Base-by-base conservation (phyloP, 2,113 vertebrate genomes). In the Nothobranchius furzeri region DNA sequence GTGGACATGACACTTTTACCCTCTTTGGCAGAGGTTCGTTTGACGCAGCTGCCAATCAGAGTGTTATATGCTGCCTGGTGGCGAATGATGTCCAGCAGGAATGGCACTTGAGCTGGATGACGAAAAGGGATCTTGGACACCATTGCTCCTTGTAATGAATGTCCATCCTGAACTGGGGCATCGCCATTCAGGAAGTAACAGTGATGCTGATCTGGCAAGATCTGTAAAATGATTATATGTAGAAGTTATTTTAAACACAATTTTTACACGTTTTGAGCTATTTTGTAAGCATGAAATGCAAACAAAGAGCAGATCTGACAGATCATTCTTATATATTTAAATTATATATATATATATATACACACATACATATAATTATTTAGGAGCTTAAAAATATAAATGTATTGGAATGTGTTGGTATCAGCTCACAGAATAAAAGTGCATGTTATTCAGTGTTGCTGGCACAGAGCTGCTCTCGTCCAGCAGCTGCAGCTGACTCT, bases 141-240 rank as follows among this genome's bases (percentile, higher is more conserved):
- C 70, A 98, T 91, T 6, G 92, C 92, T 60, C 98, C 97, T 84
- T 97, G 96, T 25, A 99, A 94, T 75, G 94, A 95, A 35, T 90
- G 92, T 7, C 96, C 96, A 17, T 98, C 96, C 60, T 97, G 96
- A 73, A 99, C 95, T 10, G 96, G 96, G 48, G 98, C 98, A 61
- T 97, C 95, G 17, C 96, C 95, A 70, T 99, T 99, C 60, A 99
- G 91, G 85, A 98, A 99, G 88, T 99, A 99, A 88, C 97, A 98
- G 83, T 99, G 97, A 87, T 98, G 96, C 88, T 99, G 98, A 70
- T 96, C 97, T 78, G 97, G 96, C 85, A 99, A 93, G 73, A 95
- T 94, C 98, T 99, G 82, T 43, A 9, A 30, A 37, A 66, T 35
- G 17, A 42, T 25, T 37, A 53, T 47, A 68, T 6, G 0, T 10